Conservation (phyloP, 37 sponge, comb jelly and placozoan genomes). For the Chondrosia reniformis region DNA sequence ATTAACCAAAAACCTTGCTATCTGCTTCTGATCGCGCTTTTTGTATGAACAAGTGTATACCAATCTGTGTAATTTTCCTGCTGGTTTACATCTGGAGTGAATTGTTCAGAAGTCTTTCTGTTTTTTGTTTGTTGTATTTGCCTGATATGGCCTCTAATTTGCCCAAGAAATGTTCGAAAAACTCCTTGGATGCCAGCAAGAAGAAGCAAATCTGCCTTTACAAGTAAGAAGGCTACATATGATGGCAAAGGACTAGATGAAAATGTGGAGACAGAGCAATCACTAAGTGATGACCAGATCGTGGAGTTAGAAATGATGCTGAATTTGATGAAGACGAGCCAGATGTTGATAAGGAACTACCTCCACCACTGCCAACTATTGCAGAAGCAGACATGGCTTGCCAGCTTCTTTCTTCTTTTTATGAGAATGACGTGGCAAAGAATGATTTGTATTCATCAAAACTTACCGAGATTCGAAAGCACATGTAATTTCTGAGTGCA, state of each 20-base stretch:
- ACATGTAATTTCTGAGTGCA: background rate
- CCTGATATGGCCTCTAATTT: conserved; percentile 12
- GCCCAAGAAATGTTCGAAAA: background rate
- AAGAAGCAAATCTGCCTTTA: conserved; percentile 8
- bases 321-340: conserved; percentile 9
- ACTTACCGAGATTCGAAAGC: background rate
- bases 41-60: conserved; percentile 18
- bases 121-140: background rate
- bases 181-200: conserved; percentile 11
- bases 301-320: conserved; percentile 21
- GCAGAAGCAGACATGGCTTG: conserved; percentile 12
- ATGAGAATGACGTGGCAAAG: conserved; percentile 5
- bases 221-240: conserved; percentile 19
- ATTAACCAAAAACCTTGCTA: conserved; percentile 18
- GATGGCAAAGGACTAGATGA: conserved; percentile 8
- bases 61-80: conserved; percentile 7
- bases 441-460: conserved; percentile 15
- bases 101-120: no score
- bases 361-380: conserved; percentile 10
- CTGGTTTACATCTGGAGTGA: no score
- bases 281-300: conserved; percentile 22
- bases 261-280: conserved; percentile 11
- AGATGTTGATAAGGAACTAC: conserved; percentile 12
- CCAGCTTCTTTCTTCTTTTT: conserved; percentile 18
- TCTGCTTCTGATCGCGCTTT: conserved; percentile 14